Evolutionary conservation across 1,140 invertebrate species (phyloP), one percentile per base, ranked within the genome.

Genomic region (Acarapis woodi): DNA sequence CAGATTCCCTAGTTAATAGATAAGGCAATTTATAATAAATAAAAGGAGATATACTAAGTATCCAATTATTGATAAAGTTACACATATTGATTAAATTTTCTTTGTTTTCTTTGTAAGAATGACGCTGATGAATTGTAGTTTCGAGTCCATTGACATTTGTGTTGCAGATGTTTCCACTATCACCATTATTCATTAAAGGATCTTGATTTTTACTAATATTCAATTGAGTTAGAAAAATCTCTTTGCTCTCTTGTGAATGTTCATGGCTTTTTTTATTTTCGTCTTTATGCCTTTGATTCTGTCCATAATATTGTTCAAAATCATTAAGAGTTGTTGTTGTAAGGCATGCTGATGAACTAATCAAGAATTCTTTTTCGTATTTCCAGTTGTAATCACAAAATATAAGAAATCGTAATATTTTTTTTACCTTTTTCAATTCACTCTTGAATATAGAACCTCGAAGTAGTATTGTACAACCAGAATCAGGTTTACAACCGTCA

Each of bases 361-460:
- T 70, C 18, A 90, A 58, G 53, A 83, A 90, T 0, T 80, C 74
- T 47, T 74, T 73, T 58, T 94, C 85, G 3, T 90, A 54, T 38
- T 75, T 64, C 67, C 76, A 80, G 44, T 85, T 85, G 50, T 93
- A 90, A n/a, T 67, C 65, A 0, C 76, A 68, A 47, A 79, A 75
- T 0, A 85, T 62, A 58, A 87, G 65, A 42, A 73, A 72, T 16
- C 66, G 67, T 0, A 73, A 65, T 0, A 88, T 73, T 39, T 64
- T 63, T 53, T 93, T 93, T 28, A 49, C 65, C 50, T 67, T 65
- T 9, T 65, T 63, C 5, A 96, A 58, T 54, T 96, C 85, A 10
- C 19, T 14, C 6, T 57, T 50, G 34, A 67, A 55, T 0, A 65
- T 62, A 3, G 65, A 72, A 0, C 87, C 87, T 23, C 80, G 64